Evolutionary conservation across 2,888 invertebrate species (phyloP), one percentile per base, ranked within the genome.

Genomic region (Catocala sponsa): DNA sequence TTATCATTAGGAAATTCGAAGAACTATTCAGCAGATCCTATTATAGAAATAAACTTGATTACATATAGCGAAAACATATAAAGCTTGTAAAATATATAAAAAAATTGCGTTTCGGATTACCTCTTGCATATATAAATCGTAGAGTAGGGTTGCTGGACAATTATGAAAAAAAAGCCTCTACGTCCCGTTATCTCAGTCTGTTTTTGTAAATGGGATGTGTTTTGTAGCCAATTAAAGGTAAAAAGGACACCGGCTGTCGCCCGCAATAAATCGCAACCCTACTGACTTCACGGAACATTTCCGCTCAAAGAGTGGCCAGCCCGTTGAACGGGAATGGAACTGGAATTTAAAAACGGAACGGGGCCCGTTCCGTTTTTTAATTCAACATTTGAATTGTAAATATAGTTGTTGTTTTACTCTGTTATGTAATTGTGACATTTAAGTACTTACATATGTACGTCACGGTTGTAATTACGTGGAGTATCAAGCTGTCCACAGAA

Each of bases 181-280:
- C 72, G 74, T 82, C 78, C 85, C 85, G 86, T 86, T 90, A 90
- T 91, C 91, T 84, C 77, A 77, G 71, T 75, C 78, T 79, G 78
- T 88, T 89, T 89, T 89, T 83, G 80, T 87, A 86, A 89, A 91
- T 90, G 88, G 89, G 85, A 84, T 87, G 87, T 87, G 86, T 94
- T 94, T 94, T 94, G 94, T 94, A 93, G 87, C 90, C 91, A 93
- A 94, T 94, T 94, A 94, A 90, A 89, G 84, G 83, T 84, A 88
- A 65, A 91, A 90, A 87, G 90, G 89, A 87, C 87, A 84, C 89
- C 90, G 89, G 86, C 87, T 87, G 88, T 82, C 80, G 81, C 86
- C 88, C 84, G 89, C 90, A 89, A 93, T 94, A 94, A 94, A 94
- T 94, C 91, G 94, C 94, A 91, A 93, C 90, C 91, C 91, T 84